Percentiles rank a stretch among this genome's conserved stretches.
These are phyloP conservation scores for Scelioninae gen. 1 DNA, from an alignment of 2,888 invertebrate species.

Conservation along the genomic window DNA sequence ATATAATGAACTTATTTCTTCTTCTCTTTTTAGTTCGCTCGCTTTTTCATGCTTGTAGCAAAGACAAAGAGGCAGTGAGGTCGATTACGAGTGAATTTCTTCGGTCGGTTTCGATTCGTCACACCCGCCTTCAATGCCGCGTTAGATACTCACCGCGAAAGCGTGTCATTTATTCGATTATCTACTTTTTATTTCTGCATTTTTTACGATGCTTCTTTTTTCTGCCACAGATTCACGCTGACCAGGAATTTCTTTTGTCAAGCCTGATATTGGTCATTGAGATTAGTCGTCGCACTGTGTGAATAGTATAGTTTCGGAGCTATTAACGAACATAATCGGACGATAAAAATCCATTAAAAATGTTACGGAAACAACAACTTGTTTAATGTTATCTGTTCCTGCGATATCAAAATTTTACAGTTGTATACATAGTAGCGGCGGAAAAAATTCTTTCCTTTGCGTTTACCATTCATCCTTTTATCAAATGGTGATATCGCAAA, in stretches of 20 bases:
- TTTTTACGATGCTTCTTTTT: slow-evolving; percentile 50
- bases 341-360: slow-evolving; percentile 18
- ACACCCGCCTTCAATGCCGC: slow-evolving; percentile 70
- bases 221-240: slow-evolving; percentile 24
- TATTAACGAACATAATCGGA: neutral
- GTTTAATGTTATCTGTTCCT: slow-evolving; percentile 41
- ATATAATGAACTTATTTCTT: slow-evolving; percentile 53
- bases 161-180: slow-evolving; percentile 75
- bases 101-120: slow-evolving; percentile 66
- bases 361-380: slow-evolving; percentile 41
- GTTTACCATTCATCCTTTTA: slow-evolving; percentile 40
- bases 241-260: slow-evolving; percentile 64
- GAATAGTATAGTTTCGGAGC: slow-evolving; percentile 1
- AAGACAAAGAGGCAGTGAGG: slow-evolving; percentile 66
- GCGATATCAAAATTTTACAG: slow-evolving; percentile 42
- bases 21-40: slow-evolving; percentile 47
- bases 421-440: slow-evolving; percentile 36
- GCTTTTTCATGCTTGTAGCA: slow-evolving; percentile 51
- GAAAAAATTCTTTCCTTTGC: slow-evolving; percentile 3
- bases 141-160: slow-evolving; percentile 72
- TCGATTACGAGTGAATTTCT: slow-evolving; percentile 65
- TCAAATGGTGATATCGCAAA: slow-evolving; percentile 32
- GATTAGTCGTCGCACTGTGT: slow-evolving; percentile 17
- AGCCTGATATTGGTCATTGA: slow-evolving; percentile 21
- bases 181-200: slow-evolving; percentile 64